Evolutionary conservation across 2,113 vertebrate genomes (phyloP).

Genomic region (Nerophis ophidion): DNA sequence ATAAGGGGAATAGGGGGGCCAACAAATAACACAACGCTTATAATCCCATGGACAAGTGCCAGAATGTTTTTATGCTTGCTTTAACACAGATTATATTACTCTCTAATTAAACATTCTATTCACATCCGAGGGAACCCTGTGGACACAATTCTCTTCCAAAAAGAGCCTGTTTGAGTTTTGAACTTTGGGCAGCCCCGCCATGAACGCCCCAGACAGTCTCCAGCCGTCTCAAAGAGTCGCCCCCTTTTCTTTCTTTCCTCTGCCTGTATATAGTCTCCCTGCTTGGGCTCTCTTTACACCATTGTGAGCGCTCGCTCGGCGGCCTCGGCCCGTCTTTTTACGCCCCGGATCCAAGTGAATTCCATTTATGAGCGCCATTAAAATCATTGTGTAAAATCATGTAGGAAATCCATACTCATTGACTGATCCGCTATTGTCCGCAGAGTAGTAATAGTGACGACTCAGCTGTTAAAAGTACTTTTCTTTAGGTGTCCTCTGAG

Average conservation of each 20-base stretch:
- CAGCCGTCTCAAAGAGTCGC: slow-evolving; percentile 60
- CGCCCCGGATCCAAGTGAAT: slow-evolving; percentile 44
- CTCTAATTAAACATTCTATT: slow-evolving; percentile 80
- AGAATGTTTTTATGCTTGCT: slow-evolving; percentile 78
- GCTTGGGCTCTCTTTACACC: slow-evolving; percentile 39
- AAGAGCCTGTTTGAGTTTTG: slow-evolving; percentile 73
- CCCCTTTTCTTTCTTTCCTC: slow-evolving; percentile 39
- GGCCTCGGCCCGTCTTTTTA: slow-evolving; percentile 43
- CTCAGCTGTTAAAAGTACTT: slow-evolving; percentile 24
- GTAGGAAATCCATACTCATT: slow-evolving; percentile 57
- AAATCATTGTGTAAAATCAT: slow-evolving; percentile 67
- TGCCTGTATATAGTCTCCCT: slow-evolving; percentile 40
- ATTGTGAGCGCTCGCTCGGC: slow-evolving; percentile 38
- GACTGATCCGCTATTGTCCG: slow-evolving; percentile 42
- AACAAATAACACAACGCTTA: slow-evolving; percentile 67
- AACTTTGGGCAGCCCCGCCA: slow-evolving; percentile 66
- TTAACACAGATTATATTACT: slow-evolving; percentile 81
- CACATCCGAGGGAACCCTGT: slow-evolving; percentile 65
- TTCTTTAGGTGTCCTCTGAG: slow-evolving; percentile 23
- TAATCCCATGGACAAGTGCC: slow-evolving; percentile 75
- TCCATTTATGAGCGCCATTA: slow-evolving; percentile 61
- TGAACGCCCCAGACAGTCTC: slow-evolving; percentile 66
- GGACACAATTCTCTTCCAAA: slow-evolving; percentile 70
- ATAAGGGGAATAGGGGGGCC: slow-evolving; percentile 4
- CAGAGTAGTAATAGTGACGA: slow-evolving; percentile 56